Evolutionary conservation across 2,113 vertebrate genomes (phyloP).

Genomic region (Dermatemys mawii): DNA sequence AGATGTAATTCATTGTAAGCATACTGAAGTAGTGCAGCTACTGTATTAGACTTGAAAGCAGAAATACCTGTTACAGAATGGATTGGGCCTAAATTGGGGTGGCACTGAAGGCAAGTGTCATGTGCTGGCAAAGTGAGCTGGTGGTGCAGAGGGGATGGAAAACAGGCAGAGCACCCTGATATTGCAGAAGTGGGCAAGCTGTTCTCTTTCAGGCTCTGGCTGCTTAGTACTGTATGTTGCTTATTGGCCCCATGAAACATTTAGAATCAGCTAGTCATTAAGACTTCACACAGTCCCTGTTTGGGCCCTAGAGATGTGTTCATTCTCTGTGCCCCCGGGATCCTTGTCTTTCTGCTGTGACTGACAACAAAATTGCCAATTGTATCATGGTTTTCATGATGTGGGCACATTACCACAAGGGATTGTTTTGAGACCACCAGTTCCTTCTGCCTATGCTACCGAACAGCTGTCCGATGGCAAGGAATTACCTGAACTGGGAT

Average conservation of each 20-base stretch:
- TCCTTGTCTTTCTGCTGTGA: neutral
- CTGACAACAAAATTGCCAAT: neutral
- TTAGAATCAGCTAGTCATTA: neutral
- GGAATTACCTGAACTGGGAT: neutral
- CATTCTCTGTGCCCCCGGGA: neutral
- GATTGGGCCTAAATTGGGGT: neutral
- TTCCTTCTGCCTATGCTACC: neutral
- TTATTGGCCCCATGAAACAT: neutral
- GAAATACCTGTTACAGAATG: neutral
- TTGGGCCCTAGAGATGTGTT: neutral
- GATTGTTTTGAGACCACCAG: neutral
- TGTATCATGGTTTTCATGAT: neutral
- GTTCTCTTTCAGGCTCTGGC: neutral
- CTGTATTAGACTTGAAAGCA: neutral
- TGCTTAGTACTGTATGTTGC: neutral
- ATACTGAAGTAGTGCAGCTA: neutral
- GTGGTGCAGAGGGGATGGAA: neutral
- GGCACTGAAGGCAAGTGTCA: neutral
- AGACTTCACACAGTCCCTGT: neutral
- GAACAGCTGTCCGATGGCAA: neutral
- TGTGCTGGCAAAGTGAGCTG: neutral
- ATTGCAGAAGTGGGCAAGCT: neutral
- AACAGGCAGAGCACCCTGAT: neutral
- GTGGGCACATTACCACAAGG: neutral
- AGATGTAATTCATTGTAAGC: neutral